These are phyloP conservation scores for Sarcophaga bullata DNA, from an alignment of 1,140 invertebrate species.

Conservation along the genomic window DNA sequence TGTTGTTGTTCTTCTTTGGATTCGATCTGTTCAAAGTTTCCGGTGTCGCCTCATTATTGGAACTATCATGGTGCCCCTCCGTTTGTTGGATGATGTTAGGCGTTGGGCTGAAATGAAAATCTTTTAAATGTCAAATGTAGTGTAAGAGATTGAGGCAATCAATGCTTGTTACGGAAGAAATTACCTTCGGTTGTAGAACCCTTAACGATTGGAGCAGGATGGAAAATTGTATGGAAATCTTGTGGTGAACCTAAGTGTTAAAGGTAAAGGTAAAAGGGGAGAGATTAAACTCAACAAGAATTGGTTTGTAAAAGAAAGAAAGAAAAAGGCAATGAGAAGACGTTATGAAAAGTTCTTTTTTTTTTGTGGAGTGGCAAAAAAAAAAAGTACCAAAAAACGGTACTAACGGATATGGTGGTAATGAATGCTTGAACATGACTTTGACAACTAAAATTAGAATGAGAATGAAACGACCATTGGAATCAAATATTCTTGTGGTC, in stretches of 20 bases:
- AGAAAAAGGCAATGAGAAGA: too few species aligned
- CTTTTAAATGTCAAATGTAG: neutral
- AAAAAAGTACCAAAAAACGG: too few species aligned
- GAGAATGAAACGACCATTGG: too few species aligned
- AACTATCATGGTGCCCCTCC: neutral
- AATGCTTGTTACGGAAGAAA: neutral
- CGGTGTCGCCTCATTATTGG: neutral
- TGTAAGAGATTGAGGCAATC: neutral
- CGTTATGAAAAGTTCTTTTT: too few species aligned
- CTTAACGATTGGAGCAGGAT: constrained; percentile 47
- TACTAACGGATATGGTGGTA: too few species aligned
- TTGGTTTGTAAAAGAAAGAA: neutral
- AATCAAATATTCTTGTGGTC: too few species aligned
- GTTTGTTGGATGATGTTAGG: neutral
- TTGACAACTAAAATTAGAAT: too few species aligned
- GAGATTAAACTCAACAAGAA: neutral
- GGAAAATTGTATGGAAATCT: constrained; percentile 49
- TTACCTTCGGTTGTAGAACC: constrained; percentile 31
- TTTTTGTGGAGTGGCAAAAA: too few species aligned
- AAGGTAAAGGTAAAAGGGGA: neutral
- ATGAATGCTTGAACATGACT: too few species aligned
- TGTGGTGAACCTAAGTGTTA: constrained; percentile 52
- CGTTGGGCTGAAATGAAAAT: neutral
- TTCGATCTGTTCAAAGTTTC: neutral
- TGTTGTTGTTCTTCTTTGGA: constrained; percentile 18